phyloP scores from a whole-genome alignment of 2,113 vertebrate species.

The Caloenas nicobarica region DNA sequence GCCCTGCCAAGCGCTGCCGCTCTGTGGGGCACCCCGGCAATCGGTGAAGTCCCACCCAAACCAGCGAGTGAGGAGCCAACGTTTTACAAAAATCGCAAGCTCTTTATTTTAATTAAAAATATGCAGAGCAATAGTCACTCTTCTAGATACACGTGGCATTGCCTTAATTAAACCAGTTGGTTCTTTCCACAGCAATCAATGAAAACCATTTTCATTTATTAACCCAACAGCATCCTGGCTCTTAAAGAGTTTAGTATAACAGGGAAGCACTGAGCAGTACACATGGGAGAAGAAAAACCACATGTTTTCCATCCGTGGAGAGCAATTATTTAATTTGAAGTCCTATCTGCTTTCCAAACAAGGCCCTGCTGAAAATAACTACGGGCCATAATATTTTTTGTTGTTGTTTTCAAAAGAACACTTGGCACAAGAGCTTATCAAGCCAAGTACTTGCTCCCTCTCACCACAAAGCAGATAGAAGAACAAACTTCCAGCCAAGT shows the following conservation, averaged over 20 bases:
- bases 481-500: neutral
- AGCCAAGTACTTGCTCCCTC: neutral
- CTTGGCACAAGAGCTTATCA: slow-evolving; percentile 5
- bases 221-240: neutral
- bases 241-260: neutral
- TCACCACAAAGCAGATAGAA: neutral
- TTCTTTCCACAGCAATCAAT: slow-evolving; percentile 3
- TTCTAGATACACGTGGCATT: neutral
- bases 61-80: neutral
- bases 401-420: neutral
- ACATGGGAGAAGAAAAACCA: neutral
- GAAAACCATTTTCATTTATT: slow-evolving; percentile 22
- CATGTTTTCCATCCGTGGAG: neutral
- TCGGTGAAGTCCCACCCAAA: neutral
- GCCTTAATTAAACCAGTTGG: slow-evolving; percentile 25
- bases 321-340: slow-evolving; percentile 6
- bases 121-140: neutral
- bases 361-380: slow-evolving; percentile 7
- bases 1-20: neutral
- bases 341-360: neutral
- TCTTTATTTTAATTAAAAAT: slow-evolving; percentile 35
- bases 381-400: neutral
- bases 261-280: neutral
- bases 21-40: neutral
- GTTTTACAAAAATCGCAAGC: neutral